Percentiles rank a stretch among this genome's conserved stretches.
Conservation (phyloP, 2,113 vertebrate genomes). For the Todiramphus chloris region DNA sequence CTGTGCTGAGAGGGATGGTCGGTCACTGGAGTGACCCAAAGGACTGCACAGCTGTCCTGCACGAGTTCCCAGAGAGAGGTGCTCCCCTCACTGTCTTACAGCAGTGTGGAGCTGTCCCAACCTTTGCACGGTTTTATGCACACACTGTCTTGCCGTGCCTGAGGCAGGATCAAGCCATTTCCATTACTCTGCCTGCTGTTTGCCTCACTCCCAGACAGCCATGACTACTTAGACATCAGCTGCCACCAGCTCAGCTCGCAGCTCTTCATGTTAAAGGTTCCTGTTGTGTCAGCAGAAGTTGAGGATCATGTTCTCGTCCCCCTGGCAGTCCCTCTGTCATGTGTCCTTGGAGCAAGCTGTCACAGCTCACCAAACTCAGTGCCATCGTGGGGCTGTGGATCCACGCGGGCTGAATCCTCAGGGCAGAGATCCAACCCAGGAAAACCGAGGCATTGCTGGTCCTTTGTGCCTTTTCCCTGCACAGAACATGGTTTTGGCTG, state of each 20-base stretch:
- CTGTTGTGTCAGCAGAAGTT: neutral
- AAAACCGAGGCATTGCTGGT: constrained; percentile 8
- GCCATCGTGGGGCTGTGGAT: neutral
- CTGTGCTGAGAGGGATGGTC: neutral
- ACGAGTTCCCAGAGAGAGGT: neutral
- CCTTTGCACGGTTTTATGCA: neutral
- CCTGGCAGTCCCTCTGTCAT: rapidly evolving
- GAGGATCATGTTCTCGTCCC: neutral
- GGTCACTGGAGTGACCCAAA: neutral
- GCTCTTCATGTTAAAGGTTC: neutral
- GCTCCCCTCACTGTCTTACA: neutral
- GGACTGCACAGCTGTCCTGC: neutral
- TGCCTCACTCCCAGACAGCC: neutral
- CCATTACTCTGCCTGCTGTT: neutral
- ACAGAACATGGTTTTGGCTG: neutral
- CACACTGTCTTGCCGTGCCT: neutral
- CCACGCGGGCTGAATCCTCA: constrained; percentile 35
- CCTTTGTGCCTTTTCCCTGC: constrained; percentile 45
- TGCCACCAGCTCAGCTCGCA: neutral
- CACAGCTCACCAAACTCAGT: rapidly evolving
- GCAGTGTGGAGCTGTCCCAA: neutral
- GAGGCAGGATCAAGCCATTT: constrained; percentile 10
- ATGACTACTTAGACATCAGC: neutral
- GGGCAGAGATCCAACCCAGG: constrained; percentile 50
- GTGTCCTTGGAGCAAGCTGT: neutral